Evolutionary conservation across 2,888 invertebrate genomes (phyloP), one percentile per base, ranked within the genome.

Genomic region (Nephrotoma appendiculata): DNA sequence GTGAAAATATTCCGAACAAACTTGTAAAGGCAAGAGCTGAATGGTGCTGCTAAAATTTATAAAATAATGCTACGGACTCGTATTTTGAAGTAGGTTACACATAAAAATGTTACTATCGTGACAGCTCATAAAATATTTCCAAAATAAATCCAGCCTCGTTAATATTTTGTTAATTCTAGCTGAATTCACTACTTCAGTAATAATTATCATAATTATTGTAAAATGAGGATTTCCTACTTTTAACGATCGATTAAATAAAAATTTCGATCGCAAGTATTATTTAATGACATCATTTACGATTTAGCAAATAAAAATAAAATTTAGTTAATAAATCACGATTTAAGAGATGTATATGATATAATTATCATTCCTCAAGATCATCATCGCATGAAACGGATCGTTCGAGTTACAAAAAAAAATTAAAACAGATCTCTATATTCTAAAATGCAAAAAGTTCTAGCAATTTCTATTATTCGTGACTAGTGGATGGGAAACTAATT

Each of bases 391-490:
- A 71, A 71, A 44, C 19, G 19, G 31, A 71, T 71, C 31, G 57
- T 19, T 57, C 57, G 6, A 57, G 6, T 19, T 31, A 31, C 57
- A 6, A 71, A 71, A 31, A 71, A 71, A 12, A 48, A 12, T 48
- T 44, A 1, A 57, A 57, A 57, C 52, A 5, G 15, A 57, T 71
- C n/a, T 52, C 31, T 31, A 31, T 31, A 71, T 71, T 71, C 19
- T 71, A 71, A 71, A 31, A 71, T 31, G 31, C 31, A 31, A 71
- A 71, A 71, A 71, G 71, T 71, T 71, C 71, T 71, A 71, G 31
- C 71, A 84, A 84, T 85, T 85, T 85, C 85, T 85, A 85, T 85
- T 85, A 85, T 85, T 85, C 85, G 85, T 85, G 85, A 85, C 85
- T 85, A 85, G 42, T 85, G 44, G 44, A 85, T 44, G 42, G 71